Base-by-base conservation (phyloP, 2,888 invertebrate genomes). In the Amphipoea lucens region DNA sequence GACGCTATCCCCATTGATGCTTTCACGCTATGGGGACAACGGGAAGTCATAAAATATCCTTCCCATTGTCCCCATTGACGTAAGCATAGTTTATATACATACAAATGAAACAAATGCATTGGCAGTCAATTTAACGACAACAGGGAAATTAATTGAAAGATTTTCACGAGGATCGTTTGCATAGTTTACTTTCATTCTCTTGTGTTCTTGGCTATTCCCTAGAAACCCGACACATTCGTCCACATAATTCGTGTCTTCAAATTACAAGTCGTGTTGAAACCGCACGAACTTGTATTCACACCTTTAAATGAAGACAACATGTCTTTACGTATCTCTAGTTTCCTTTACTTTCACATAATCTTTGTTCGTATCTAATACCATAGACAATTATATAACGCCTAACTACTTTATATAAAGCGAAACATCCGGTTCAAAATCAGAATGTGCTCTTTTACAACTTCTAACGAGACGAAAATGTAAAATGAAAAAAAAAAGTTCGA, bases 221-320 rank as follows among this genome's bases (percentile, higher is more conserved):
- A 70, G 72, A 71, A 70, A 74, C n/a, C 29, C 20, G n/a, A 20
- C 29, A 74, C 60, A 84, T 83, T 70, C 69, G 73, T 82, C 73
- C 77, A 62, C 40, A 79, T 54, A 29, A 36, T 42, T 72, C 76
- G 71, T 81, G 74, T 23, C 42, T 68, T 54, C 40, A 40, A 54
- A 66, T 79, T 65, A 69, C 70, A 40, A 65, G 68, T 86, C 86
- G 86, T 86, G 86, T 76, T 48, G 62, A 75, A 68, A 57, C 72
- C 3, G 68, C 86, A 86, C 83, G 86, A 86, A 73, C 45, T 75
- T 75, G 54, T 68, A 81, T 84, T 77, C 74, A 83, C 81, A 80
- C 86, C 74, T 79, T 63, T 60, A 81, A 62, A 77, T 69, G 60
- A 83, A 69, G 57, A 74, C 51, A 81, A 20, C 70, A 67, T 80